Percentiles rank a stretch among this genome's conserved stretches.
phyloP scores from a whole-genome alignment of 2,888 invertebrate species.

The Anoplius nigerrimus region DNA sequence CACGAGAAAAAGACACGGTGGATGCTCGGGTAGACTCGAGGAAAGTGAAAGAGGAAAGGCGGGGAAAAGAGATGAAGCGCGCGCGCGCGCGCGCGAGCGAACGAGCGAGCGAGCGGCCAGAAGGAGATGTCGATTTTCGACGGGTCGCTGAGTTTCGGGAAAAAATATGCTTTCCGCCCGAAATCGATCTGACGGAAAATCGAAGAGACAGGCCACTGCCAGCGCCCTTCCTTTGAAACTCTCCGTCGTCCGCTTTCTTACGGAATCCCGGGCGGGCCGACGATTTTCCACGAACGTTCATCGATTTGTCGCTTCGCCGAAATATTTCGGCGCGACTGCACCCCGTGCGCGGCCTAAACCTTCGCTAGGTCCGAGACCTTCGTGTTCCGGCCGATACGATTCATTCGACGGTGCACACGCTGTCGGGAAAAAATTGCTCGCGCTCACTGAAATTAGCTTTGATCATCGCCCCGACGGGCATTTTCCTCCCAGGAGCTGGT shows the following conservation, averaged over 20 bases:
- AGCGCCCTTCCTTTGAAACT: constrained; percentile 30
- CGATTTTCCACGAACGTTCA: background rate
- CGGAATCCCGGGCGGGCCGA: background rate
- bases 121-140: constrained; percentile 25
- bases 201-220: constrained; percentile 26
- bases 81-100: constrained; percentile 5
- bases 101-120: constrained; percentile 23
- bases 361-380: background rate
- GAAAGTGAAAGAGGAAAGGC: constrained; percentile 9
- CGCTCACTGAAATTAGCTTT: too few species aligned
- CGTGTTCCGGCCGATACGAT: too few species aligned
- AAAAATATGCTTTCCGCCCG: constrained; percentile 30
- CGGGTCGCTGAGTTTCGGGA: constrained; percentile 43
- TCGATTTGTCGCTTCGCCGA: background rate
- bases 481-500: too few species aligned
- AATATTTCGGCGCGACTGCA: background rate
- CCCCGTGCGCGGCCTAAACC: background rate
- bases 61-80: constrained; percentile 14
- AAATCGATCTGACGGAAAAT: constrained; percentile 46
- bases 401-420: too few species aligned
- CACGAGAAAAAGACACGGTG: constrained; percentile 36
- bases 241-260: background rate
- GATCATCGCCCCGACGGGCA: too few species aligned
- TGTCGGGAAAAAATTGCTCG: too few species aligned
- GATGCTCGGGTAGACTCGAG: background rate